phyloP scores from a whole-genome alignment of 2,797 vertebrate species.

The Spinus olivaceus region DNA sequence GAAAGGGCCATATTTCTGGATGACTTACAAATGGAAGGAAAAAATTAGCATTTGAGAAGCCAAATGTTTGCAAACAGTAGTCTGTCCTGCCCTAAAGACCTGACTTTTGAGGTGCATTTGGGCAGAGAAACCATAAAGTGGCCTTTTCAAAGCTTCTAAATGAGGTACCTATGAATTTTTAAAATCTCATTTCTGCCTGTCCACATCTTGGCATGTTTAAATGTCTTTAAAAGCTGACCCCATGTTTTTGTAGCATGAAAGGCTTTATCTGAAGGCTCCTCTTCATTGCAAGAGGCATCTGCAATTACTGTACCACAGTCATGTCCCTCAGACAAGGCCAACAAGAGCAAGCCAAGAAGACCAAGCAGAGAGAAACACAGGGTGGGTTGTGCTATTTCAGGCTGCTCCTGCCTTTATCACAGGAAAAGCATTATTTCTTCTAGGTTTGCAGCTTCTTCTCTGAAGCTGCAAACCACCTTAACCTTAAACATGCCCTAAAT shows the following conservation, averaged over 20 bases:
- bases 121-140: neutral
- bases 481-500: neutral
- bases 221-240: conserved; percentile 19
- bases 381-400: neutral
- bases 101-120: neutral
- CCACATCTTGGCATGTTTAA: neutral
- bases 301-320: neutral
- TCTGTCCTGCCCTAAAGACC: neutral
- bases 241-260: neutral
- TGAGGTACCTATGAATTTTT: conserved; percentile 41
- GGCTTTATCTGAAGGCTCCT: neutral
- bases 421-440: neutral
- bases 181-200: conserved; percentile 8
- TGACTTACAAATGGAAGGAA: neutral
- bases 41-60: neutral
- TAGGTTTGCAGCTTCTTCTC: too few species aligned
- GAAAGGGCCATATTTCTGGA: neutral
- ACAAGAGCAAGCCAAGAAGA: neutral
- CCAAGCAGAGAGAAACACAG: neutral
- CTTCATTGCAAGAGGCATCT: neutral
- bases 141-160: conserved; percentile 14
- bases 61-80: neutral
- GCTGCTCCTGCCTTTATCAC: neutral
- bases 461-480: neutral
- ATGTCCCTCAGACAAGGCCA: neutral